phyloP scores from a whole-genome alignment of 2,113 vertebrate species.

The Bostrychus sinensis region DNA sequence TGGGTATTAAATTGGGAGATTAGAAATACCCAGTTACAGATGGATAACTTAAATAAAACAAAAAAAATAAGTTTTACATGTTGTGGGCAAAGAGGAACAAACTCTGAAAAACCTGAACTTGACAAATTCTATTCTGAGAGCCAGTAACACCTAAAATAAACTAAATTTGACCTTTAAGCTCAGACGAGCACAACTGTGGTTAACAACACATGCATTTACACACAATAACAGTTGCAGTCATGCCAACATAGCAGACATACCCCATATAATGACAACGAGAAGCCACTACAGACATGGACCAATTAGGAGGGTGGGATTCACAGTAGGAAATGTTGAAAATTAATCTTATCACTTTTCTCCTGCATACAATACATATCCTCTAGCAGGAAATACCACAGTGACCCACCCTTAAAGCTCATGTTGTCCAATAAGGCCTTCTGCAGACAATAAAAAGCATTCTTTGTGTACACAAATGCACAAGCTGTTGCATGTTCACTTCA shows the following conservation, averaged over 20 bases:
- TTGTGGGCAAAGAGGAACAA: too few species aligned
- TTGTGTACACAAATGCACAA: constrained; percentile 10
- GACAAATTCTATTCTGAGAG: neutral
- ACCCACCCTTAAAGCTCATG: constrained; percentile 44
- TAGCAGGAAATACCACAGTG: constrained; percentile 63
- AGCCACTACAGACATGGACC: constrained; percentile 20
- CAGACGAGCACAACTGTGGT: constrained; percentile 1
- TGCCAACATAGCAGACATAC: neutral
- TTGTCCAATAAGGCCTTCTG: constrained; percentile 33
- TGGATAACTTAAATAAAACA: too few species aligned
- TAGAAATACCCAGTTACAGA: too few species aligned
- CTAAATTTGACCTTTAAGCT: constrained; percentile 20
- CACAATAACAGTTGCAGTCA: too few species aligned
- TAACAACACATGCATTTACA: neutral
- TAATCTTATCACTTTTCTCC: constrained; percentile 48
- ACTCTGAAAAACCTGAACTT: too few species aligned
- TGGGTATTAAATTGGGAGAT: too few species aligned
- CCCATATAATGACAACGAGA: constrained; percentile 7
- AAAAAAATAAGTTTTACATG: too few species aligned
- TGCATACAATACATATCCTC: constrained; percentile 58
- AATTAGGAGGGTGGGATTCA: constrained; percentile 39
- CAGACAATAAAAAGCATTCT: constrained; percentile 26
- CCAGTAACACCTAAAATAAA: neutral
- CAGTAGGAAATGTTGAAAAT: constrained; percentile 36
- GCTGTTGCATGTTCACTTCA: neutral